Base-by-base conservation (phyloP, 2,113 vertebrate species). In the Halcyon senegalensis region DNA sequence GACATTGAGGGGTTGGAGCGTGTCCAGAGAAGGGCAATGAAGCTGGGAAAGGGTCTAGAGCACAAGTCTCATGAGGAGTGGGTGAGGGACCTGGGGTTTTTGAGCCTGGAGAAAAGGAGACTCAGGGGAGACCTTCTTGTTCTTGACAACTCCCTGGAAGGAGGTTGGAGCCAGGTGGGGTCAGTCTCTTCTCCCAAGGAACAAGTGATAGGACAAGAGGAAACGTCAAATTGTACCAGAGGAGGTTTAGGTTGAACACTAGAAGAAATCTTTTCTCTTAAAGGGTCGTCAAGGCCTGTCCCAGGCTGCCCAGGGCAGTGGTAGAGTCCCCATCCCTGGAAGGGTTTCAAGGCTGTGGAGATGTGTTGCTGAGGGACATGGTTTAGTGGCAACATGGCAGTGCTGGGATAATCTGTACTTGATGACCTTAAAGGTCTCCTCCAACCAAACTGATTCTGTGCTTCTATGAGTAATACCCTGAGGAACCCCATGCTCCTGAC, bases 401-500 rank as follows among this genome's bases (percentile, higher is more conserved):
- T 66, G 18, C 18, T 43, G 28, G 18, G 63, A 20, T 13, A 31
- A 43, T 39, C 28, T 66, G 28, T 30, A 43, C 28, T 43, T 13
- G 8, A 31, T 14, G 39, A 43, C 9, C 39, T 66, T 20, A 41
- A 14, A 66, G 8, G 8, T 66, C 39, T 66, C 28, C 31, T 66
- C 28, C 28, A 14, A 31, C 62, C 60, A 41, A 41, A 28, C 18
- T 17, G 16, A 62, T 62, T 63, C 25, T 64, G 5, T 64, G 37
- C 16, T 27, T 64, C 62, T 39, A 30, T 64, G 63, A 30, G 43
- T 9, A 19, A 64, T 9, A 19, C 11, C 39, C 4, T 4, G 14
- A 30, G 58, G 1, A 7, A 18, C 10, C 11, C 4, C 7, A 2
- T 1, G 1, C 31, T 55, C 53, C 15, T 7, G 12, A 3, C 35